Evolutionary conservation across 2,888 invertebrate species (phyloP), one percentile per base, ranked within the genome.

Genomic region (Amorpha juglandis): DNA sequence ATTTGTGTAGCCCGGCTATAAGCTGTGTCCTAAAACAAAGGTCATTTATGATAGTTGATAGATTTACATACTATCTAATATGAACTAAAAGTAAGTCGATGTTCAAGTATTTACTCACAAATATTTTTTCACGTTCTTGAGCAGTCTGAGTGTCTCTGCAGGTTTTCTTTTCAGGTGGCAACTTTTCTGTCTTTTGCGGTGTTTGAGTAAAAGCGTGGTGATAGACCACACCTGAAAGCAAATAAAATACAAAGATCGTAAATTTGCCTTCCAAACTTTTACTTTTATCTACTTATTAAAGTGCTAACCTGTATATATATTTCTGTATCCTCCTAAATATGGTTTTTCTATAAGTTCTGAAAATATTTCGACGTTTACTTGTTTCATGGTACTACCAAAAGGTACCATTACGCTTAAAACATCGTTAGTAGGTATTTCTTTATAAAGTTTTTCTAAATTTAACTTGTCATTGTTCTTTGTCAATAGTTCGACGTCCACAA

Each of bases 161-260:
- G 65, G 86, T 93, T 78, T 94, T 94, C 72, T 85, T 85, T 67
- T 94, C 91, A 0, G 92, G 88, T 0, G 93, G 92, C 51, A 94
- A 73, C 75, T 93, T 94, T 69, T 91, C 94, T 3, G 89, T 84
- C 63, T 92, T 93, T 51, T 95, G 96, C 0, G 95, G 95, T 6
- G 98, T 98, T 91, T 98, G 98, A 0, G 97, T 95, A 70, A 94
- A 95, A 3, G 97, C 98, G 88, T 98, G 96, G 75, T 97, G 95
- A 82, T 96, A 98, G 76, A 96, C 94, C 9, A 94, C 86, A 63
- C 92, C 95, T 94, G 76, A 68, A 79, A 84, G 21, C 58, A 45
- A 35, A 9, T 12, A 45, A 27, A 45, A 19, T 66, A 63, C 7
- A 42, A 58, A 21, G 16, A 11, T 6, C 4, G 19, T 19, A 12